Evolutionary conservation across 2,888 invertebrate genomes (phyloP), one percentile per base, ranked within the genome.

Genomic region (Microplitis deprimator): DNA sequence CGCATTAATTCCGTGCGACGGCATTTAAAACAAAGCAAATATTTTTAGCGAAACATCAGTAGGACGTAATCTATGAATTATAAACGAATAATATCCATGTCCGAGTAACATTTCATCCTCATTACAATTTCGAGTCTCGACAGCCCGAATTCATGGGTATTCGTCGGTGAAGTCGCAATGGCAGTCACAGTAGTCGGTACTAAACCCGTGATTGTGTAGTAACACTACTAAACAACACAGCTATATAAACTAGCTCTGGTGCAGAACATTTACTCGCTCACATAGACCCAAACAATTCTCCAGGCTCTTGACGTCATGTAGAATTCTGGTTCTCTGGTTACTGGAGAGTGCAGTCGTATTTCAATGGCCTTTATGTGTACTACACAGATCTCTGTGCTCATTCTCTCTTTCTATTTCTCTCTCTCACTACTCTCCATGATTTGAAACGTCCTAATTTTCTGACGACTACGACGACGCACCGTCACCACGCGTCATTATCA

Each of bases 401-500:
- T 20, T 79, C 76, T 79, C 79, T 80, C 80, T 77, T 73, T 82
- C 79, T 86, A 83, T 84, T 84, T 82, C 87, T 86, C 84, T 85
- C 61, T 71, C 69, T 71, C 68, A 50, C 8, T 50, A 74, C 70
- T 73, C 68, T 80, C 13, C 50, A 50, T 50, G 50, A 50, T 50
- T 50, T 50, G 50, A 13, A 79, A 81, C 82, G 83, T 83, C 80
- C 87, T 84, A 87, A 87, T 87, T 88, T 87, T 38, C 29, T 29
- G 29, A 29, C 29, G 29, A 29, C 72, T 86, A 85, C 85, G 86
- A 84, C 84, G 84, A 85, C 86, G 85, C 86, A 85, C 50, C 13
- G 50, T 84, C 85, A 85, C 86, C 85, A 87, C 86, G 86, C 87
- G 87, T 87, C 86, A 88, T 88, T 87, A 87, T 88, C 87, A 84